Evolutionary conservation across 2,113 vertebrate genomes (phyloP), one percentile per base, ranked within the genome.

Genomic region (Apus apus): DNA sequence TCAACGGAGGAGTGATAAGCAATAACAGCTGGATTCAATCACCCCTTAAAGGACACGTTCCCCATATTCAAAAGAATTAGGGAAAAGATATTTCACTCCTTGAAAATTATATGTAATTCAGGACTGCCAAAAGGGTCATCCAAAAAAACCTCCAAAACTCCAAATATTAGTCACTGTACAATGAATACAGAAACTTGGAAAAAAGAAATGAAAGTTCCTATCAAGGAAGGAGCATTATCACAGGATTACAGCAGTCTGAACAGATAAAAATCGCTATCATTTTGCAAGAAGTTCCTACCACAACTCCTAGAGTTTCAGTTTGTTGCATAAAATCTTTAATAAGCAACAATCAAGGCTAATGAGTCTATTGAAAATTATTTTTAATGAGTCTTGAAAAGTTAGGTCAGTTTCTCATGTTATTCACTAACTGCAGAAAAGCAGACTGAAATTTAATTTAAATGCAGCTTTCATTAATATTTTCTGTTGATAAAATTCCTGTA

Each of bases 191-290:
- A 83, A 71, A 75, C 12, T 38, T 38, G 8, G 8, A 87, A 34
- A 3, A 60, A 66, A 36, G 4, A 68, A 67, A 75, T 21, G 7
- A 67, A 75, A 23, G 7, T 65, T 57, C 9, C 11, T 51, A 15
- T 18, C 17, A 73, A 66, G 40, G 30, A 89, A 85, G 5, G 65
- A 38, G 1, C 8, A 15, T 68, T 70, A 30, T 50, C 12, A 9
- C n/a, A 79, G 46, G 27, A 73, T 30, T 18, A 34, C 9, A 57
- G 8, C 21, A 8, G 6, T 78, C 66, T 89, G 26, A 75, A 81
- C 0, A 0, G 72, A 81, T 80, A 58, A 70, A 92, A 76, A 54
- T 80, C 17, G 11, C 29, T 36, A 11, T 46, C 0, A 0, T 46
- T 83, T 67, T 81, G 17, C 43, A 75, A 64, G 19, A 82, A 85